Evolutionary conservation across 2,888 invertebrate species (phyloP), one percentile per base, ranked within the genome.

Genomic region (Leptothorax acervorum): DNA sequence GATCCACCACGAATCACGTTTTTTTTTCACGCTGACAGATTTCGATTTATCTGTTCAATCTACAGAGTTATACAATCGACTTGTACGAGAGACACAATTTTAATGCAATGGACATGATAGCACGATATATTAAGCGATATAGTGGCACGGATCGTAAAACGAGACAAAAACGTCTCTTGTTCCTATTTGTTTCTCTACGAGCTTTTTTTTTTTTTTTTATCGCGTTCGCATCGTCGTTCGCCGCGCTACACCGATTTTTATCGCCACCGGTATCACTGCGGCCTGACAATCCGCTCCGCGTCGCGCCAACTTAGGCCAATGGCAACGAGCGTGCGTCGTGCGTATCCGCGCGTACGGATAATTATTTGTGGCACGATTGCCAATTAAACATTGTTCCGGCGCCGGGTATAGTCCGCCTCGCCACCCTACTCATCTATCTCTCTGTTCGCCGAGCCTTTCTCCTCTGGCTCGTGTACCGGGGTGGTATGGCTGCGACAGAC

Each of bases 401-500:
- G n/a, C 60, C 73, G 60, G 71, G 42, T 62, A 62, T 60, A 53
- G 79, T 35, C 60, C 57, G 28, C 85, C 82, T 79, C 89, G 73
- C 85, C 84, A 82, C 78, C 83, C 83, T 81, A 35, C n/a, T 45
- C 73, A 35, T 45, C 42, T 74, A 60, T 71, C 51, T 45, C 68
- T 70, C 68, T 65, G 63, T 53, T 55, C 45, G 57, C 53, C 71
- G 71, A 39, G 66, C 57, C 70, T 63, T 70, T 63, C 68, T 75
- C 62, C 65, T 71, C 48, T 55, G 23, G 55, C 75, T 84, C 70
- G 42, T 42, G 55, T 68, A 84, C 83, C 78, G 12, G 79, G 74
- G 81, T 82, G 83, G 90, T 70, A 85, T 92, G 92, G 88, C 88
- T 82, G 82, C 90, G 92, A 92, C 92, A 92, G 92, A 78, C 89